phyloP scores from a whole-genome alignment of 2,888 invertebrate genomes.

The Callyntrura guangdongensis region DNA sequence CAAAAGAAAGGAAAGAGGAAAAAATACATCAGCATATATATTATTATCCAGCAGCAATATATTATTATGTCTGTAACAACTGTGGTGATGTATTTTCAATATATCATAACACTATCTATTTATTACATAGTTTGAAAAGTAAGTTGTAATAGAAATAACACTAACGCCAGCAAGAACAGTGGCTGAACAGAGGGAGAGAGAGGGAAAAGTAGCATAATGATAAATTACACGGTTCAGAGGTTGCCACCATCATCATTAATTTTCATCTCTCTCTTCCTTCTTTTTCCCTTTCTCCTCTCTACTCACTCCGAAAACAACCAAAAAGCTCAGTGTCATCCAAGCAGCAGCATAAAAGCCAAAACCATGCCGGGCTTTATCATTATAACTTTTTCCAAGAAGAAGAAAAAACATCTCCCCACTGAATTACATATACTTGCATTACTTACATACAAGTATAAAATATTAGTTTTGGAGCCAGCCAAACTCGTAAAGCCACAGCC shows the following conservation, averaged over 20 bases:
- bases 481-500: constrained; percentile 44
- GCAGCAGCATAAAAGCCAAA: constrained; percentile 16
- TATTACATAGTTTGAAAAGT: constrained; percentile 29
- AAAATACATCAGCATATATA: constrained; percentile 24
- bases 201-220: constrained; percentile 69
- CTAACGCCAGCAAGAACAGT: constrained; percentile 8
- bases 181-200: too few relatives aligned
- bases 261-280: constrained; percentile 66
- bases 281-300: too few relatives aligned
- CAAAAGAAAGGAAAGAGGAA: constrained; percentile 32
- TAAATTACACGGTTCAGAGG: constrained; percentile 76
- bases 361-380: not conserved
- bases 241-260: constrained; percentile 76
- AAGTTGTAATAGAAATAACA: constrained; percentile 20
- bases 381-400: constrained; percentile 61
- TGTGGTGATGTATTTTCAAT: constrained; percentile 43
- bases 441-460: not conserved
- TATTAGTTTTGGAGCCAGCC: not conserved
- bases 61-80: constrained; percentile 44
- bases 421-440: too few relatives aligned
- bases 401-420: not conserved
- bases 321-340: constrained; percentile 28
- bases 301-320: constrained; percentile 26
- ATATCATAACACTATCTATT: constrained; percentile 42
- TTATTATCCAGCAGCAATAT: constrained; percentile 39